Evolutionary conservation across 2,113 vertebrate species (phyloP), one percentile per base, ranked within the genome.

Genomic region (Xenotilapia leptura): DNA sequence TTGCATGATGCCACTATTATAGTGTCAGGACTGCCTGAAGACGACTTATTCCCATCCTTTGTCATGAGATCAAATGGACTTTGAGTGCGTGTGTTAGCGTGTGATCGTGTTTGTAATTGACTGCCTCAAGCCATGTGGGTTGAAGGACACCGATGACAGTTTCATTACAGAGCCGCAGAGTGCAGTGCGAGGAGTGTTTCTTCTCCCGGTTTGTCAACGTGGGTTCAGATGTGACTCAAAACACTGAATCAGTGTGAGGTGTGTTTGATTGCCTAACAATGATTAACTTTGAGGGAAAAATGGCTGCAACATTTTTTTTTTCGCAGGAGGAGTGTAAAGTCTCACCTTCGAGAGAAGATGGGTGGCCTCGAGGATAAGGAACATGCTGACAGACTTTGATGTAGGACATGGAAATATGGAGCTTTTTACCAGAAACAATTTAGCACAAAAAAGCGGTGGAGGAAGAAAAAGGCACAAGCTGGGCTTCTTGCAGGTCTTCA

Each of bases 121-220:
- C 62, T 89, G 83, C 51, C 68, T 85, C 87, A 40, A 68, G 82
- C 54, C 85, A 54, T 65, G 90, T 83, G 83, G 70, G 58, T 60
- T 90, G 88, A 88, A 86, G 90, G 92, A 92, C 86, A 89, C 81
- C 83, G 79, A 26, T 84, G 91, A 89, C 85, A 82, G 85, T 80
- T 92, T 91, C 83, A 90, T 88, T 87, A 65, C 80, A 82, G 75
- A 23, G 75, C 89, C 26, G 51, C 86, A 73, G 83, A 83, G 82
- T 19, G 47, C 56, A 47, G 83, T 3, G 53, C 33, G 19, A 81
- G 51, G 36, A 40, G 83, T 56, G 45, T 21, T 28, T 45, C 82
- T 49, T 79, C 38, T 55, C 73, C 73, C n/a, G 1, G 12, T 23
- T 77, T 49, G 38, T 89, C 45, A 38, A 31, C 19, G 15, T 75